Evolutionary conservation across 2,888 invertebrate genomes (phyloP).

Genomic region (Masnerella sp.): DNA sequence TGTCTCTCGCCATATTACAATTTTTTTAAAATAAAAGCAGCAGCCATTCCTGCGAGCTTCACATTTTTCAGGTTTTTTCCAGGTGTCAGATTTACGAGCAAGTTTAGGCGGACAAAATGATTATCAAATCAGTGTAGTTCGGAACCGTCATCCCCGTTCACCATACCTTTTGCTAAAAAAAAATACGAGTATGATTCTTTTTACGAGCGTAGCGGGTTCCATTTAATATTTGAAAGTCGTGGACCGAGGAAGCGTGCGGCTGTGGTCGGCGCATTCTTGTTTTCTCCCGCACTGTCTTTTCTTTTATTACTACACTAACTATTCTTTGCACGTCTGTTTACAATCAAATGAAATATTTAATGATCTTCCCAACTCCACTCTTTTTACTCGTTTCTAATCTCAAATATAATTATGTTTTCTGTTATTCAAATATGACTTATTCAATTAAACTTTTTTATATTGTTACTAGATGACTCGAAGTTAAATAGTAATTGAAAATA

Average conservation of each 20-base stretch:
- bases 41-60: constrained; percentile 19
- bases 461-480: too few species aligned
- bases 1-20: constrained; percentile 31
- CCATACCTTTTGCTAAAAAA: constrained; percentile 60
- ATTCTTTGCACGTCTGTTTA: constrained; percentile 42
- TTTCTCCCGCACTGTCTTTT: constrained; percentile 48
- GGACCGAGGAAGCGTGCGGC: constrained; percentile 72
- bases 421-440: too few species aligned
- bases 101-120: constrained; percentile 19
- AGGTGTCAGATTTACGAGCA: too few species aligned
- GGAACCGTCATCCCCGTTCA: constrained; percentile 58
- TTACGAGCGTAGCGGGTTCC: constrained; percentile 72
- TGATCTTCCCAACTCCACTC: not conserved
- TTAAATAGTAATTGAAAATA: too few species aligned
- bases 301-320: constrained; percentile 48
- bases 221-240: constrained; percentile 77
- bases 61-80: constrained; percentile 33
- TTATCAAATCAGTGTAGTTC: constrained; percentile 43
- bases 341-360: constrained; percentile 36
- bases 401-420: too few species aligned
- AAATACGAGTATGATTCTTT: constrained; percentile 69
- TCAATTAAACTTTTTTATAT: too few species aligned
- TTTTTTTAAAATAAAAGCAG: constrained; percentile 43
- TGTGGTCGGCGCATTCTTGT: constrained; percentile 68
- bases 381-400: too few species aligned